Evolutionary conservation across 2,888 invertebrate genomes (phyloP), one percentile per base, ranked within the genome.

Genomic region (Apamea monoglypha): DNA sequence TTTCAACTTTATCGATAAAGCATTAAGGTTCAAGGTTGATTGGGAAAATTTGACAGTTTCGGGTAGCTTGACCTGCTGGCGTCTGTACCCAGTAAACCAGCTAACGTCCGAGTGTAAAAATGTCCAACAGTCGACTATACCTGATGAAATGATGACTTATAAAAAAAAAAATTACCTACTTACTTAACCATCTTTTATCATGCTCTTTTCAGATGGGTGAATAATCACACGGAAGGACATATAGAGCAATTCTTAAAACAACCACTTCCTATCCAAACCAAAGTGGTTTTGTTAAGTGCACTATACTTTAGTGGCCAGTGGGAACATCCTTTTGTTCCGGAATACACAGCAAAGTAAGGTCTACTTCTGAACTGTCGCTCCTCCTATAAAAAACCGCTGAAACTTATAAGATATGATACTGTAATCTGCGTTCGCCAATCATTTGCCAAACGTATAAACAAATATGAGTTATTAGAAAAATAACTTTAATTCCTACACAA

Each of bases 241-340:
- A 98, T 98, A 86, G 92, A 95, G 0, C 94, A 96, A 44, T 97
- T 98, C 81, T 90, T 98, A 32, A 92, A 94, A 29, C 94, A 97
- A 0, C 91, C 96, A 0, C 97, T 98, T 0, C 95, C 97, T 1
- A 89, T 93, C 0, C 90, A 92, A 1, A 98, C 98, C 0, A 97
- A 95, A 80, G 95, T 98, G 14, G 97, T 98, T 56, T 95, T 98
- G 73, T 95, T 98, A 59, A 98, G 97, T 87, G 98, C 98, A 0
- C 95, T 98, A 44, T 98, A 98, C 91, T 98, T 98, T 90, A 97
- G 97, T 76, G 98, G 98, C 10, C 97, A 97, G 83, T 98, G 98
- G 98, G 96, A 97, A 87, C 93, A 96, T 21, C 97, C 98, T 2
- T 98, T 98, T 91, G 90, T 96, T 66, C 95, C 96, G 0, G 95